A percentile compares a stretch with the other conserved stretches of the same genome.
Conservation (phyloP, 1,140 invertebrate species). For the Aphelenchoides besseyi region DNA sequence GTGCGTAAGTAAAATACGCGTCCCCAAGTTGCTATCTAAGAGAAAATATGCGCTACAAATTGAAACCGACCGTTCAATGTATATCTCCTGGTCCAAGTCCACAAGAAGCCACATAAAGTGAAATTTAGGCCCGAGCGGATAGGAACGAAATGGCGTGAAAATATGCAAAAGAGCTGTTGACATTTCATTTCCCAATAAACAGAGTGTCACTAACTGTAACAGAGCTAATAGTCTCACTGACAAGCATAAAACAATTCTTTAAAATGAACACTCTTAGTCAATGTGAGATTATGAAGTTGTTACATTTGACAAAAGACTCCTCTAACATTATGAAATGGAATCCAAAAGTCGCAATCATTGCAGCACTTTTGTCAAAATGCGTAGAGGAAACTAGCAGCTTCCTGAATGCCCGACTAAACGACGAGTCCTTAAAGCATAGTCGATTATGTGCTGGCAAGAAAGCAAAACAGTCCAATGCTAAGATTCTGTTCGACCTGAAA, state of each 20-base stretch:
- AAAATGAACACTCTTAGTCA: too few species aligned
- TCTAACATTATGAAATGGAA: too few species aligned
- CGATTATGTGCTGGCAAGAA: not conserved
- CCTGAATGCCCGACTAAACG: not conserved
- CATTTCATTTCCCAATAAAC: conserved; percentile 1
- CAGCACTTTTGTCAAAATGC: too few species aligned
- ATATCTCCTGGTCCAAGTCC: not conserved
- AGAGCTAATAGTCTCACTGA: too few species aligned
- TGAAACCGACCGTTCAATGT: not conserved
- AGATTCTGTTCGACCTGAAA: too few species aligned
- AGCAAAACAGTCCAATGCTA: too few species aligned
- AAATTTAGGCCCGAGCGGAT: not conserved
- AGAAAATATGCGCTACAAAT: not conserved
- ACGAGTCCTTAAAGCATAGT: not conserved
- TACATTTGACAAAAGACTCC: too few species aligned
- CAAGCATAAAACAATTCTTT: too few species aligned
- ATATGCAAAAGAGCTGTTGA: conserved; percentile 6
- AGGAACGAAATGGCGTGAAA: not conserved
- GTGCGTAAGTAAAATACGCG: too few species aligned
- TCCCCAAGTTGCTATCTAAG: too few species aligned
- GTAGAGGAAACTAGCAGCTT: not conserved
- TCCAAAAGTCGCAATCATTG: too few species aligned
- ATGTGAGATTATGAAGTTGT: too few species aligned
- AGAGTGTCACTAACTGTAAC: not conserved
- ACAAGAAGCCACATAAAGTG: not conserved